Base-by-base conservation (phyloP, 2,888 invertebrate species). In the Synanthedon tipuliformis region DNA sequence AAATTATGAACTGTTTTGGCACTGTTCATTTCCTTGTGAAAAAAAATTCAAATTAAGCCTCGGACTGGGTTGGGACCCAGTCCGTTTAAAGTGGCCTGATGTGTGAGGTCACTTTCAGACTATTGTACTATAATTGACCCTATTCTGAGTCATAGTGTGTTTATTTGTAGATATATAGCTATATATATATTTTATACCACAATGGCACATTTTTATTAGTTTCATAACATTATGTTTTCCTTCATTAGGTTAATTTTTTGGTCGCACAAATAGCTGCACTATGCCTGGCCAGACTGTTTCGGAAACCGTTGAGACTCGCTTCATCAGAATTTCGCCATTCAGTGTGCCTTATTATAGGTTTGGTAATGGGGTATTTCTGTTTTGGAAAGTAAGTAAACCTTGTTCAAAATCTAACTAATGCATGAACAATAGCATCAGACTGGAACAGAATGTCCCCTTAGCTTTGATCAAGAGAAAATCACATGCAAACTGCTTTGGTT, bases 281-380 rank as follows among this genome's bases (percentile, higher is more conserved):
- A 74, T 90, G 91, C 69, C 88, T 95, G 72, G 95, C 95, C 59
- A 92, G 93, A 68, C 84, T 94, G 63, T 92, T 94, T 80, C 92
- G 95, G 74, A 92, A 91, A 67, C 89, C 91, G 68, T 88, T 96
- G 63, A 93, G 91, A 82, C 93, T 92, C 61, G 90, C 90, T 66
- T 91, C 90, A 65, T 88, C 93, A 63, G 90, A 90, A 61, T 89
- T 92, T 55, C 91, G 95, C 64, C 95, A 95, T 88, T 89, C 90
- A 66, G 93, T 93, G 73, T 94, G 94, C 67, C 90, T 95, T 64
- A 78, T 92, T 59, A 86, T 94, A 71, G 96, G 96, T 65, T 89
- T 96, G 70, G 80, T 90, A 66, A 92, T 95, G 78, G 94, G 94
- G 64, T 95, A 94, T 86, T 95, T 96, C 88, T 95, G 95, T 84